Base-by-base conservation (phyloP, 1,140 invertebrate species). In the Arctopsyche grandis region DNA sequence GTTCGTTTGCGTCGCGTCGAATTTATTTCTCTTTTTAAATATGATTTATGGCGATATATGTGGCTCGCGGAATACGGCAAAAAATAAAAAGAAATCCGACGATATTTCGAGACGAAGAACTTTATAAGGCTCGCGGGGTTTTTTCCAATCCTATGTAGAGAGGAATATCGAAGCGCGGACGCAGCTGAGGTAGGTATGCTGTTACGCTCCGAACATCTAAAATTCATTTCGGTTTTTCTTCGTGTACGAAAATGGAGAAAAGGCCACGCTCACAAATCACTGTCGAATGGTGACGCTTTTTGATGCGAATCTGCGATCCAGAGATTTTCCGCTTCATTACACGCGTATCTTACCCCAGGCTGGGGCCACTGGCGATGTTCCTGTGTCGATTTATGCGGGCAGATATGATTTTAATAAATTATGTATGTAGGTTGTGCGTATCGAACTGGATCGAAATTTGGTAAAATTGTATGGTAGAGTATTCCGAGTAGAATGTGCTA, bases 1-100 rank as follows among this genome's bases (percentile, higher is more conserved):
- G 63, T 22, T 52, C 48, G 48, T 66, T 66, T 24, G 24, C 24
- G 29, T 38, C 29, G 29, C 29, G 29, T 38, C 29, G 29, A 38
- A 66, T 66, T 66, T 24, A 26, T 26, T 66, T 26, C 63, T 9
- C 63, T 26, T 66, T 66, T 66, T 66, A 66, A 66, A 66, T 66
- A 66, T 66, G 63, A 66, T 66, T 66, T 66, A 66, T 14, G 63
- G 26, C 63, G 56, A 60, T 9, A 7, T 7, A 7, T 38, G 3
- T 7, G 29, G 7, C 29, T 38, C 29, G 29, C 1, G 29, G 29
- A 7, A 38, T 38, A 7, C 29, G 29, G n/a, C n/a, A n/a, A n/a
- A n/a, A n/a, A n/a, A n/a, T n/a, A n/a, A n/a, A 38, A 38, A 38
- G 7, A 38, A 38, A 38, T 38, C 29, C 29, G 29, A 7, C 29